Conservation (phyloP, 2,888 invertebrate genomes). For the Zygothrica quintamaculata region DNA sequence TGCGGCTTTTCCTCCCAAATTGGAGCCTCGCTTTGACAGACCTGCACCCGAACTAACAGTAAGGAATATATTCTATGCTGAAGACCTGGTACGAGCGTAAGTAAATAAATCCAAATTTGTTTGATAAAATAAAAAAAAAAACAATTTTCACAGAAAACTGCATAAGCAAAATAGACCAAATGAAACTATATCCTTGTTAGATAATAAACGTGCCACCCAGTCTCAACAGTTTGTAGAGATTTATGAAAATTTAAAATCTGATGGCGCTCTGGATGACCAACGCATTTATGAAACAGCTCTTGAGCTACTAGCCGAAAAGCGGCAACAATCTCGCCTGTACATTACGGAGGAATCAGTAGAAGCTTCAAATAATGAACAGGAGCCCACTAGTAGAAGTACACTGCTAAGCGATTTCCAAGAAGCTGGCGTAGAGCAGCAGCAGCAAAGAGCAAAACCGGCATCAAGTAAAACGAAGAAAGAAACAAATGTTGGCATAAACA, state of each 20-base stretch:
- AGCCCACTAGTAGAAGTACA: conserved; percentile 28
- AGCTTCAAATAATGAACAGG: conserved; percentile 13
- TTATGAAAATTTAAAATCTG: conserved; percentile 86
- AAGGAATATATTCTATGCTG: conserved; percentile 91
- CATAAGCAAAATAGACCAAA: conserved; percentile 87
- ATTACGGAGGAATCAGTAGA: conserved; percentile 34
- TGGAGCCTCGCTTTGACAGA: conserved; percentile 91
- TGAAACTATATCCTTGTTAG: conserved; percentile 86
- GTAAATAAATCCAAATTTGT: conserved; percentile 17
- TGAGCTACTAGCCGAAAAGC: conserved; percentile 83
- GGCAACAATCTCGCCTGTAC: conserved; percentile 45
- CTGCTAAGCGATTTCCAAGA: conserved; percentile 64
- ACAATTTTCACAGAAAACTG: conserved; percentile 86
- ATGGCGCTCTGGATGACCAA: conserved; percentile 86
- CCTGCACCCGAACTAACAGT: conserved; percentile 87
- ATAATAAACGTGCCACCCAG: conserved; percentile 83
- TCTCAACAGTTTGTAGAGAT: conserved; percentile 87
- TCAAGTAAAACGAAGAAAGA: conserved; percentile 41
- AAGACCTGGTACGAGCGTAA: conserved; percentile 94
- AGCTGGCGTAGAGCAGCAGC: conserved; percentile 39
- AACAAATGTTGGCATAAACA: conserved; percentile 64
- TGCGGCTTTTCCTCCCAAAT: conserved; percentile 94
- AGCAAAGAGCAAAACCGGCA: conserved; percentile 2
- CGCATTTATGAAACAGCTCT: conserved; percentile 85
- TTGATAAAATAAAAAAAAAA: background rate